Evolutionary conservation across 2,888 invertebrate genomes (phyloP).

Genomic region (Trichogramma dendrolimi): DNA sequence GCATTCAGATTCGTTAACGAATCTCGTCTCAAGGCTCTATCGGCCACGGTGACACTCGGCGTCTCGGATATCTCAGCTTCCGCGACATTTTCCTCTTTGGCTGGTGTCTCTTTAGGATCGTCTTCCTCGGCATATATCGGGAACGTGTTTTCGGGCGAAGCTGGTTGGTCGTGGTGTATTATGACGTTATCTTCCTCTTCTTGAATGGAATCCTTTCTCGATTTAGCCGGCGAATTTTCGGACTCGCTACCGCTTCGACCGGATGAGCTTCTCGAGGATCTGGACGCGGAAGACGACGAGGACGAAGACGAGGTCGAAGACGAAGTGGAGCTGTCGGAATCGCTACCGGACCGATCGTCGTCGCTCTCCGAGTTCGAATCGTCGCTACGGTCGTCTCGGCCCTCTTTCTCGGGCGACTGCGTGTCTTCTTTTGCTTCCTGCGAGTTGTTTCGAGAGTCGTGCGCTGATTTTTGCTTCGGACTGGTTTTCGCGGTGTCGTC

Average conservation of each 20-base stretch:
- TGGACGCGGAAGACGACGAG: slow-evolving; percentile 33
- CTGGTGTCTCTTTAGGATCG: slow-evolving; percentile 41
- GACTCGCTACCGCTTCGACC: no score
- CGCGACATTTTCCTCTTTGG: slow-evolving; percentile 40
- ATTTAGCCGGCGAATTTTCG: background rate
- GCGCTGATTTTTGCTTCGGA: background rate
- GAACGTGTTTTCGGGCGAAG: slow-evolving; percentile 42
- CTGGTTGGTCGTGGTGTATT: background rate
- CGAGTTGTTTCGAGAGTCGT: background rate
- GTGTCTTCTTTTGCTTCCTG: slow-evolving; percentile 3
- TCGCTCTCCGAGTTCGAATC: slow-evolving; percentile 14
- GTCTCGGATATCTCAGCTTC: slow-evolving; percentile 45
- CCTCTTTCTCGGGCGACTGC: background rate
- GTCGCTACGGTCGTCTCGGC: background rate
- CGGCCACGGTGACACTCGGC: slow-evolving; percentile 44
- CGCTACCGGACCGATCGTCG: slow-evolving; percentile 2
- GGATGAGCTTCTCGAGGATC: slow-evolving; percentile 12
- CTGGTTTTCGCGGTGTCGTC: background rate
- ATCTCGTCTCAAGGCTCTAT: slow-evolving; percentile 40
- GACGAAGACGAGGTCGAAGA: slow-evolving; percentile 36
- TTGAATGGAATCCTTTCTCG: background rate
- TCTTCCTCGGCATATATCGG: slow-evolving; percentile 29
- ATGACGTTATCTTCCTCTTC: background rate
- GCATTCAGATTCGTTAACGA: slow-evolving; percentile 42
- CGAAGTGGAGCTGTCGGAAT: slow-evolving; percentile 30